Conservation (phyloP, 2,888 invertebrate species). For the Mechanitis messenoides region DNA sequence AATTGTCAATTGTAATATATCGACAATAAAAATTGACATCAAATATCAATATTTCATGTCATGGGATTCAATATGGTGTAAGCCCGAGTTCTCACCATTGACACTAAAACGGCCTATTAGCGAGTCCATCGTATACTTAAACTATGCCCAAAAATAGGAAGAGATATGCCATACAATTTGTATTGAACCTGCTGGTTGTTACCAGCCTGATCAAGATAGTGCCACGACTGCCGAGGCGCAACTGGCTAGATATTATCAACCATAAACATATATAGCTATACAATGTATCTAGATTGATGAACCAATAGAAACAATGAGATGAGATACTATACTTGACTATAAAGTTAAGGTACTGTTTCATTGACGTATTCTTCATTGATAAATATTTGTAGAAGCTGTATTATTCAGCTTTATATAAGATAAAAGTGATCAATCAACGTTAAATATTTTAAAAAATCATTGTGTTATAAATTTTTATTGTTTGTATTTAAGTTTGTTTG, state of each 20-base stretch:
- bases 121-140: conserved; percentile 62
- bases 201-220: conserved; percentile 67
- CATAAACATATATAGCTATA: conserved; percentile 52
- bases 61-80: conserved; percentile 11
- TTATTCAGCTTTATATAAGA: no score
- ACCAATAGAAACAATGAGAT: conserved; percentile 66
- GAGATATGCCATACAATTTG: conserved; percentile 74
- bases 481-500: no score
- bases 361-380: no score
- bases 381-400: no score
- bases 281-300: conserved; percentile 60
- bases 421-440: no score
- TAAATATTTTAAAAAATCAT: no score
- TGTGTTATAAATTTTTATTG: no score
- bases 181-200: conserved; percentile 65
- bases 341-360: neutral
- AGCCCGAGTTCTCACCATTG: conserved; percentile 29
- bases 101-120: conserved; percentile 64
- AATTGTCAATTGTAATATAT: no score
- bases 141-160: conserved; percentile 72
- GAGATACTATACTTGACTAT: conserved; percentile 34
- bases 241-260: conserved; percentile 64
- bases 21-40: conserved; percentile 3
- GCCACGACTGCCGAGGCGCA: conserved; percentile 53
- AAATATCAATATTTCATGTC: neutral